A percentile compares a stretch with the other conserved stretches of the same genome.
Conservation (phyloP, 2,797 vertebrate genomes). For the Calcarius lapponicus region DNA sequence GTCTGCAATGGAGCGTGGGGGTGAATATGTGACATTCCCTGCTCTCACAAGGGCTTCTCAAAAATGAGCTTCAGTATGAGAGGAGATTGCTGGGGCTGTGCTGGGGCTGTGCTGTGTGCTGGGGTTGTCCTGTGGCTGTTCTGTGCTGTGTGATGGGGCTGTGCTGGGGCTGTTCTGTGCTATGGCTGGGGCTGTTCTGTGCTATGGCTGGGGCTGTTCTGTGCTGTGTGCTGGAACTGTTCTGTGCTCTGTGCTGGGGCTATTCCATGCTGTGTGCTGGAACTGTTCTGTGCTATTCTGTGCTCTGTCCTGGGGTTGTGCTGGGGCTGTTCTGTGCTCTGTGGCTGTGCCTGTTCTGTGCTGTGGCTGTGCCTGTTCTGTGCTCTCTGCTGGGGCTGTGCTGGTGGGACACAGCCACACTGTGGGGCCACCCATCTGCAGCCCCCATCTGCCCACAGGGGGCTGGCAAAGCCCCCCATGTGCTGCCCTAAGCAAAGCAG, state of each 20-base stretch:
- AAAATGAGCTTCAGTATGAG: background rate
- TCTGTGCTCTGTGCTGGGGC: too few relatives aligned
- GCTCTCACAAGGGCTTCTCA: background rate
- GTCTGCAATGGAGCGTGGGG: background rate
- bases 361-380: background rate
- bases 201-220: too few relatives aligned
- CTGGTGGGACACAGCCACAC: background rate
- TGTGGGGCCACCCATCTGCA: background rate
- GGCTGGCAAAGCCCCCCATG: background rate
- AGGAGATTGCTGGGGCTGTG: background rate
- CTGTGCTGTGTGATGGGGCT: too few relatives aligned
- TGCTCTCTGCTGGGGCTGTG: background rate
- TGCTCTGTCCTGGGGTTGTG: background rate
- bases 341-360: background rate
- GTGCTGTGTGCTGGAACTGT: too few relatives aligned
- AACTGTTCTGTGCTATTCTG: background rate
- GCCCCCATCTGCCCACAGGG: accelerated
- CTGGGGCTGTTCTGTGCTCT: background rate
- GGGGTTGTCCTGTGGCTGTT: too few relatives aligned
- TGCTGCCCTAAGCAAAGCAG: background rate
- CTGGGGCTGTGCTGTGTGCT: too few relatives aligned
- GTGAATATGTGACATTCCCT: accelerated
- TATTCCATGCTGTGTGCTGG: background rate
- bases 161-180: too few relatives aligned
- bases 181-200: too few relatives aligned